These are phyloP conservation scores for Triplophysa tibetana DNA, from an alignment of 2,113 vertebrate species.

Conservation along the genomic window DNA sequence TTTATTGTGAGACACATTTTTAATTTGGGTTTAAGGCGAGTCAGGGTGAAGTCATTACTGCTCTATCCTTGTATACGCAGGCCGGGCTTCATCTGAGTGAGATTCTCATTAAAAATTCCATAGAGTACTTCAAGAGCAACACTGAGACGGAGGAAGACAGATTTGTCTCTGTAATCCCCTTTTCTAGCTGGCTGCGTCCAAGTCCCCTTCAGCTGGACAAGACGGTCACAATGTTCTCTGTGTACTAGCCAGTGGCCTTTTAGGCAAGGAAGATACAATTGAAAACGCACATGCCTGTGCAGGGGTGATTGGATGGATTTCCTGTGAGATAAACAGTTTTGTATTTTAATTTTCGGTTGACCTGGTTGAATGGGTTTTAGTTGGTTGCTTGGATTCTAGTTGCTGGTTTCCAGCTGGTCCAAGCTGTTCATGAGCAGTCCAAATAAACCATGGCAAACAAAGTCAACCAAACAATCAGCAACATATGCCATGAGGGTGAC, in stretches of 20 bases:
- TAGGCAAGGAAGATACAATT: constrained; percentile 13
- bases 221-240: constrained; percentile 23
- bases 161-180: constrained; percentile 51
- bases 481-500: neutral
- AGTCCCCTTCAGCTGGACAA: constrained; percentile 32
- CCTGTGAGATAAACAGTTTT: neutral
- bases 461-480: neutral
- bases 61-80: constrained; percentile 17
- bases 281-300: constrained; percentile 15
- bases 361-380: neutral
- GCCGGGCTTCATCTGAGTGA: constrained; percentile 22
- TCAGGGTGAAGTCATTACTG: constrained; percentile 19
- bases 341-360: neutral
- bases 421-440: neutral
- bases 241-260: constrained; percentile 27
- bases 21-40: constrained; percentile 11
- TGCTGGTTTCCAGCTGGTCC: no score
- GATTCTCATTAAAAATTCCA: constrained; percentile 40
- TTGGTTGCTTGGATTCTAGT: no score
- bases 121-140: constrained; percentile 21
- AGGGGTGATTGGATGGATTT: neutral
- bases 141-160: constrained; percentile 31
- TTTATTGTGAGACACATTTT: neutral
- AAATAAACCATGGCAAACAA: neutral
- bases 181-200: constrained; percentile 46